Base-by-base conservation (phyloP, 2,888 invertebrate species). In the Xanthorhoe spadicearia region DNA sequence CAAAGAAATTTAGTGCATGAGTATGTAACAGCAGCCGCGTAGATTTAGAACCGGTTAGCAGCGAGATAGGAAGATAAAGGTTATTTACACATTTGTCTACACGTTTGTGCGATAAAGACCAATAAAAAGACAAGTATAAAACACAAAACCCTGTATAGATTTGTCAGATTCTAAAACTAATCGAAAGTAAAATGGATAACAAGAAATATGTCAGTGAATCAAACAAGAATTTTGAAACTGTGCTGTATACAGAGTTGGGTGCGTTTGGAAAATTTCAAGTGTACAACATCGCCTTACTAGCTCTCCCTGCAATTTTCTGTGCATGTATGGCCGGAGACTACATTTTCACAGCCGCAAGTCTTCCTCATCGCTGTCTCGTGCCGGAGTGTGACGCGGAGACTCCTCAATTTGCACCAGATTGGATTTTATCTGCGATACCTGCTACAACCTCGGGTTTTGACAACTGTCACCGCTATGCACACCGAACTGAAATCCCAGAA, bases 311-410 rank as follows among this genome's bases (percentile, higher is more conserved):
- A 1, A 82, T 84, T 8, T 78, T 85, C 23, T 87, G 87, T 56
- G 91, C 86, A 28, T 88, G 85, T 67, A 86, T 90, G 86, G 89
- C 90, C 43, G 87, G 85, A 38, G 91, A 91, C 64, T 91, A 90
- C 61, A 82, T 91, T 77, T 91, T 91, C 69, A 89, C 91, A 46
- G 87, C 86, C 13, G 88, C 86, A n/a, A 85, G 74, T 69, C 79
- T 91, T 48, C 89, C 90, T 8, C 81, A 86, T 70, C 80, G 91
- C 53, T 91, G 91, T 77, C 74, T 76, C 9, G 77, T 91, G 67
- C 83, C 90, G 15, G 80, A 85, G 68, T 91, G 91, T 73, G 91
- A 91, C 56, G 81, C 76, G 56, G 70, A 75, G 7, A 65, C 74
- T 54, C 85, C 87, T 49, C 83, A 84, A 71, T 90, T 80, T 71